Conservation (phyloP, 1,140 invertebrate species). For the Araneus ventricosus region DNA sequence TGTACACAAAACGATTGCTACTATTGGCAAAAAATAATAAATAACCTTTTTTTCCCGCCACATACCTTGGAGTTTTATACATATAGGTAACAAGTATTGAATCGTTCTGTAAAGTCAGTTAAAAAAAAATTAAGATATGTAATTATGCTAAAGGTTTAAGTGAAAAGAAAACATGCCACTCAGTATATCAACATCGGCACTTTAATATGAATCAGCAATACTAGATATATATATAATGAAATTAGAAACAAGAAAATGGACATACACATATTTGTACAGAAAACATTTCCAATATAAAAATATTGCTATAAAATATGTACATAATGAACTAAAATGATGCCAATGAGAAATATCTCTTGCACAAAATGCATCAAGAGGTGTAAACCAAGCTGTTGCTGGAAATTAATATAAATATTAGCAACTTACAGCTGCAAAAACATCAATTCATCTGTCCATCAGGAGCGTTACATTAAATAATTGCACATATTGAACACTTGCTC, state of each 20-base stretch:
- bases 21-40: too few species aligned
- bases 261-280: constrained; percentile 72
- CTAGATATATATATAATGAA: constrained; percentile 55
- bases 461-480: constrained; percentile 57
- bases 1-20: too few species aligned
- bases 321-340: constrained; percentile 73
- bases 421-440: constrained; percentile 25
- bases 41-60: too few species aligned
- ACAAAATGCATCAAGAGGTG: constrained; percentile 64
- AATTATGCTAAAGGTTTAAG: neutral
- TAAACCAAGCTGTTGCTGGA: constrained; percentile 56
- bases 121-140: neutral
- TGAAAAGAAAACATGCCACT: neutral
- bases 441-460: constrained; percentile 21
- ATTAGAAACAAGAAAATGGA: constrained; percentile 55
- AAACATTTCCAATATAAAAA: constrained; percentile 75
- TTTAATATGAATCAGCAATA: constrained; percentile 72
- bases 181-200: constrained; percentile 58
- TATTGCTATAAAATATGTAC: constrained; percentile 75
- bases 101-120: neutral
- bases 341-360: constrained; percentile 59
- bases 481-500: constrained; percentile 59
- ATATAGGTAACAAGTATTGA: too few species aligned
- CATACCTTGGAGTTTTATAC: too few species aligned
- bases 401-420: constrained; percentile 51